Evolutionary conservation across 1,140 invertebrate species (phyloP), one percentile per base, ranked within the genome.

Genomic region (Psilanteris sp.): DNA sequence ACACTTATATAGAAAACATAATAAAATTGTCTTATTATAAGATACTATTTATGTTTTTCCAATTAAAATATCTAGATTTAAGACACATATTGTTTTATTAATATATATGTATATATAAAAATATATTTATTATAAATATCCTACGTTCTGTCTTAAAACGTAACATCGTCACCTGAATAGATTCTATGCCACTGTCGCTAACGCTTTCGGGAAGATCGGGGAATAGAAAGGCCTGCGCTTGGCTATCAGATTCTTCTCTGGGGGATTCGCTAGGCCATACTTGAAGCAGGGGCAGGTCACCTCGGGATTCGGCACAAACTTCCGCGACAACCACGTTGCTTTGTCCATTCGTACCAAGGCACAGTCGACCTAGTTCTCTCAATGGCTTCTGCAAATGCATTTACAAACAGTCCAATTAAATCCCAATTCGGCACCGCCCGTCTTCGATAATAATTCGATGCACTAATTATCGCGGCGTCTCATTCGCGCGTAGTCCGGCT

Each of bases 241-340:
- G 91, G 10, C 91, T 91, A 48, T 93, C 92, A 5, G 90, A 91
- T 76, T 93, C 92, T 64, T 91, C 91, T 48, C 92, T 87, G 8
- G 92, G 92, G 3, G 92, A 93, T 74, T 93, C 92, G 85, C 90
- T 91, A 41, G 90, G 90, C 90, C 90, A 91, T 87, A 93, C 91
- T 79, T 93, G 92, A 22, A 93, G 82, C 55, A 93, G 79, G 3
- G 92, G 92, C 64, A 93, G 83, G 13, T 83, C 86, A 13, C 74
- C 79, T 4, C 80, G 81, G 4, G 82, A 78, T 70, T 87, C 87
- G 22, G 67, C 76, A 48, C 79, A 77, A 55, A 85, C 70, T 22
- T 86, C 83, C 13, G 84, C 75, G 57, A 74, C 83, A 66, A 79
- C 74, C 31, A 83, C 70, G 79, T 82, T 81, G 62, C 39, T 82